These are phyloP conservation scores for Henricia sp. DNA, from an alignment of 53 echinoderm and acorn worm genomes.

Conservation along the genomic window DNA sequence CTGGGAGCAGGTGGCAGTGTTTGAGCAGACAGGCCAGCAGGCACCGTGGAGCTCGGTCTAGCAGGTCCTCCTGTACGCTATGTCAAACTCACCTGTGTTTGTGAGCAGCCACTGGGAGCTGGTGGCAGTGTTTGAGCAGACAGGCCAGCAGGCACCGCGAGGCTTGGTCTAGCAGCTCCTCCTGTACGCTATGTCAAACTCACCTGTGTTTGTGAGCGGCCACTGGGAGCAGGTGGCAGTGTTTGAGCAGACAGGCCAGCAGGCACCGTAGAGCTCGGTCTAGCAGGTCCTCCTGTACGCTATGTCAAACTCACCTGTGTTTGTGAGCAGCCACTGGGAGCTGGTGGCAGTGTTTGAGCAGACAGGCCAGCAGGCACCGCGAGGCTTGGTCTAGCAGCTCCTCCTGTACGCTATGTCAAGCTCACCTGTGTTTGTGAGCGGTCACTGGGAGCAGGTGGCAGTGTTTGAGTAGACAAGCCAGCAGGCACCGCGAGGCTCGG, in stretches of 20 bases:
- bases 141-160: constrained; percentile 84
- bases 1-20: constrained; percentile 71
- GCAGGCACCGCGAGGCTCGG: constrained; percentile 79
- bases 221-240: constrained; percentile 66
- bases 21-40: constrained; percentile 89
- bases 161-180: constrained; percentile 86
- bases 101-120: constrained; percentile 46
- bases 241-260: constrained; percentile 90
- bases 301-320: constrained; percentile 71
- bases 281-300: constrained; percentile 79
- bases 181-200: constrained; percentile 64
- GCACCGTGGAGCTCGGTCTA: constrained; percentile 86
- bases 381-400: constrained; percentile 85
- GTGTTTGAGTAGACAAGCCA: constrained; percentile 93
- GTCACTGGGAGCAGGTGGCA: constrained; percentile 64
- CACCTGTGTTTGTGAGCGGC: constrained; percentile 67
- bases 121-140: constrained; percentile 87
- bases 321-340: constrained; percentile 49
- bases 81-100: constrained; percentile 66
- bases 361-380: constrained; percentile 81
- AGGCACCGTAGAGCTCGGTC: constrained; percentile 85
- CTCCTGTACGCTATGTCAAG: too few relatives aligned
- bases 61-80: constrained; percentile 76
- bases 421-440: constrained; percentile 63
- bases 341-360: constrained; percentile 87